Percentiles rank a stretch among this genome's conserved stretches.
Evolutionary conservation across 2,888 invertebrate genomes (phyloP).

Genomic region (Andrena chrysosceles): DNA sequence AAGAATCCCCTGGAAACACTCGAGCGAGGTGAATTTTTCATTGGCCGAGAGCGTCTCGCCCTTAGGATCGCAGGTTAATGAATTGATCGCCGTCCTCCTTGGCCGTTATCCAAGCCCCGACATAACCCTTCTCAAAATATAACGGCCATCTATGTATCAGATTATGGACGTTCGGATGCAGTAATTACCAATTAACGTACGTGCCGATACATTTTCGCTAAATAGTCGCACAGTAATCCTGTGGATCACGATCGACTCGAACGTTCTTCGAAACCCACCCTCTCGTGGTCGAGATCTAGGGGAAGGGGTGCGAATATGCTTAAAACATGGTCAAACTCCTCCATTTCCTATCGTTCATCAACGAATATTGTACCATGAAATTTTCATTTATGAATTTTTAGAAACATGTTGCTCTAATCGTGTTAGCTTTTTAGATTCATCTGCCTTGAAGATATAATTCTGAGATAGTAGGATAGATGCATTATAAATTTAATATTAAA

Average conservation of each 20-base stretch:
- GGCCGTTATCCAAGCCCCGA: constrained; percentile 23
- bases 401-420: too few relatives aligned
- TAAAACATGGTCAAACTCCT: too few relatives aligned
- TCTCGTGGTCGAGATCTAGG: background rate
- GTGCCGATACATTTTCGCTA: constrained; percentile 33
- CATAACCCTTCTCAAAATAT: background rate
- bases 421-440: too few relatives aligned
- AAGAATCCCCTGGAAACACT: background rate
- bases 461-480: too few relatives aligned
- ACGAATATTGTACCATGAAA: too few relatives aligned
- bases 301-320: background rate
- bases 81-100: constrained; percentile 44
- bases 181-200: constrained; percentile 48
- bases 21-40: constrained; percentile 37
- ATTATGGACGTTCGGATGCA: constrained; percentile 32
- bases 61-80: constrained; percentile 29
- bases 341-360: too few relatives aligned
- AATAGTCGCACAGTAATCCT: background rate
- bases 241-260: constrained; percentile 14
- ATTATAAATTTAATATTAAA: too few relatives aligned
- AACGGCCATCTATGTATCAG: constrained; percentile 17
- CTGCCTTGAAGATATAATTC: too few relatives aligned
- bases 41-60: background rate
- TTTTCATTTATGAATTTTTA: too few relatives aligned
- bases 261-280: background rate